Base-by-base conservation (phyloP, 2,113 vertebrate genomes). In the Amblyopsis rosae region DNA sequence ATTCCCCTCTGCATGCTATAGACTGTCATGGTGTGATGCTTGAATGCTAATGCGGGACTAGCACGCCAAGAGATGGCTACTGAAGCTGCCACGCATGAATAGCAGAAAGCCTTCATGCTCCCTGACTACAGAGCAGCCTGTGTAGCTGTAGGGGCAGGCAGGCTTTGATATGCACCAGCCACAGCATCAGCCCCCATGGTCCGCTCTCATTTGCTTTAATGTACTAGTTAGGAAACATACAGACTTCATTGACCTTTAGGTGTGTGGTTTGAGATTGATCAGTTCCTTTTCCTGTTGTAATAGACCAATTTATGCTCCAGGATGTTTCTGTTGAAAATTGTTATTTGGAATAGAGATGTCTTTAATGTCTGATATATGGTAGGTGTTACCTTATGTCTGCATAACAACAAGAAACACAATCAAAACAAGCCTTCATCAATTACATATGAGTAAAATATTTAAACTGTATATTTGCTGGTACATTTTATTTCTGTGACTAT, bases 131-230 rank as follows among this genome's bases (percentile, higher is more conserved):
- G 9, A 53, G 57, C 35, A 66, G 51, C 65, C 41, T n/a, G 35
- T 17, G 41, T 59, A 19, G 53, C 33, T n/a, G 12, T 17, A 9
- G 55, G 51, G 17, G 16, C 26, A 26, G 26, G 55, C n/a, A 49
- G 16, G 13, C 70, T 75, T 69, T 79, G 62, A 79, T 41, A n/a
- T 6, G 9, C 55, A 68, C 74, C 74, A 76, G 61, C 48, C 70
- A 17, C 53, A 50, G 53, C 54, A 26, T 26, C 26, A 26, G 26
- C 26, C 26, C 26, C 26, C 26, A 26, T 26, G 26, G 26, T 26
- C 26, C 26, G 26, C 26, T 26, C 26, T 2, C 26, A 26, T 26
- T 26, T 26, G 26, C 26, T 26, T 26, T 26, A 26, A 26, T 26
- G 26, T 26, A 26, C 7, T 5, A 41, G 35, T 41, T 41, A 5